Percentiles rank a stretch among this genome's conserved stretches.
phyloP scores from a whole-genome alignment of 2,888 invertebrate species.

The Strigamia maritima region DNA sequence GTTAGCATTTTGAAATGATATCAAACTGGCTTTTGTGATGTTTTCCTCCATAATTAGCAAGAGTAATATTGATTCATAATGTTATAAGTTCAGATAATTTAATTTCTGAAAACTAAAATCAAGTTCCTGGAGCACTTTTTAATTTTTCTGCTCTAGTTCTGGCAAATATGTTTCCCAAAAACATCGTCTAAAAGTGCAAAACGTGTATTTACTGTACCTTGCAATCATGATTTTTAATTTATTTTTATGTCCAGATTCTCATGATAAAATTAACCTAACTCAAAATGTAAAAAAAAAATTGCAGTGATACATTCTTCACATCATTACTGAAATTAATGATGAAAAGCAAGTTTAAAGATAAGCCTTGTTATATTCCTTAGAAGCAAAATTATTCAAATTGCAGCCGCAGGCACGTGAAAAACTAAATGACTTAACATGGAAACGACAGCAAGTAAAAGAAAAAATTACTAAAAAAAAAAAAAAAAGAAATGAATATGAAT shows the following conservation, averaged over 20 bases:
- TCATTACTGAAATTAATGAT: slow-evolving; percentile 31
- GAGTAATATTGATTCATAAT: too few relatives aligned
- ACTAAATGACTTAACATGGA: slow-evolving; percentile 19
- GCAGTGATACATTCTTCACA: slow-evolving; percentile 22
- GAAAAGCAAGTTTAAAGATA: slow-evolving; percentile 25
- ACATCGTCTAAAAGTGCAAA: neutral
- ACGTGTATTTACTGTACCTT: neutral
- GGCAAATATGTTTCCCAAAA: too few relatives aligned
- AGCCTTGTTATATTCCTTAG: slow-evolving; percentile 4
- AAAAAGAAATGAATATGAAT: neutral
- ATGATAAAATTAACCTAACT: neutral
- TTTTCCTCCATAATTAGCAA: too few relatives aligned
- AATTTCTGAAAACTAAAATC: too few relatives aligned
- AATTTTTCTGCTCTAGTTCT: too few relatives aligned
- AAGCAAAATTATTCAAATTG: slow-evolving; percentile 20
- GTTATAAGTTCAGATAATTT: too few relatives aligned
- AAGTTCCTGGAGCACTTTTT: too few relatives aligned
- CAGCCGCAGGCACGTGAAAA: neutral
- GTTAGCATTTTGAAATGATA: too few relatives aligned
- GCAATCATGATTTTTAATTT: neutral
- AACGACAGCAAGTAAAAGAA: neutral
- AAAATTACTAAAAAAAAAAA: neutral
- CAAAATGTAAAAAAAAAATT: neutral
- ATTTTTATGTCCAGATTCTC: neutral
- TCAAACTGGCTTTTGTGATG: too few relatives aligned